Base-by-base conservation (phyloP, 2,797 vertebrate species). In the Clarias pachynema region DNA sequence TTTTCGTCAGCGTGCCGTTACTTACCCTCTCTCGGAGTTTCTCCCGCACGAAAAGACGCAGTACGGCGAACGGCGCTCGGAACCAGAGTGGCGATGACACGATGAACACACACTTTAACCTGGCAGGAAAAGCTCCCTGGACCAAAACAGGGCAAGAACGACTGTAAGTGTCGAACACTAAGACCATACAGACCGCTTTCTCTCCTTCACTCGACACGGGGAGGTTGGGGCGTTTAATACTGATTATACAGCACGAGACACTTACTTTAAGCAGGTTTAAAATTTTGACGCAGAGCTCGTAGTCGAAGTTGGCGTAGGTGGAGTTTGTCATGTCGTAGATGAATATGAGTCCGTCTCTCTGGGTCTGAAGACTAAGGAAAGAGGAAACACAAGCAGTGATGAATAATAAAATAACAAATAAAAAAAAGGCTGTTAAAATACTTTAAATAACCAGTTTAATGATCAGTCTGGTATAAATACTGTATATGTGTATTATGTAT, bases 241-340 rank as follows among this genome's bases (percentile, higher is more conserved):
- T 20, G 56, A 44, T 26, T 26, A 15, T 0, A 26, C 4, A 56
- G 34, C 26, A 6, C 24, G 31, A 37, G 74, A 63, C 74, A 80
- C 86, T 87, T 92, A 97, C 96, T 95, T 97, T 97, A 59, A 97
- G 95, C 77, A 97, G 94, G 93, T 96, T 94, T 78, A 97, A 93
- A 84, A 97, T 97, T 93, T 97, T 97, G 87, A 96, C 96, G 90
- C 96, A 96, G 68, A 97, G 95, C 53, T 96, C 96, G 81, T 97
- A 97, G 91, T 97, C 96, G 92, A 97, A 97, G 92, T 97, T 96
- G 85, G 92, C 91, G 74, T 97, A 97, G 69, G 91, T 95, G 81
- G 96, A 97, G 91, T 95, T 95, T 85, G 96, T 96, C 96, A 97
- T 97, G 91, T 97, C 96, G 83, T 97, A 96, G 93, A 97, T 96